These are phyloP conservation scores for Galaxea fascicularis DNA, from an alignment of 92 coral and sea anemone genomes.

Conservation along the genomic window DNA sequence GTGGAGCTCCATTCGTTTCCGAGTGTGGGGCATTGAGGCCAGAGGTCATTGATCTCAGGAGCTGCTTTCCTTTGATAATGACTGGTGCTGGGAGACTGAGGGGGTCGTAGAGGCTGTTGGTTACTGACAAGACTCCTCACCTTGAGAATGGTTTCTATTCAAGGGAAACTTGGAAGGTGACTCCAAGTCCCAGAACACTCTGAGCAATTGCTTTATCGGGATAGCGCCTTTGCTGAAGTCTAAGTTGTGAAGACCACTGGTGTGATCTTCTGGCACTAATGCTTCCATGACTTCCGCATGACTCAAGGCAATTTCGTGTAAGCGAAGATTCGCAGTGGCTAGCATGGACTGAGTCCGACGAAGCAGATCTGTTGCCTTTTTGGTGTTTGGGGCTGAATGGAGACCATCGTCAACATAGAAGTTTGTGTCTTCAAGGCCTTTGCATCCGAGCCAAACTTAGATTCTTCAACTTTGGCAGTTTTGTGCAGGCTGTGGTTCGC, in stretches of 20 bases:
- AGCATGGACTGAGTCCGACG: slow-evolving; percentile 62
- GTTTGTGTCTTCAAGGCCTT: slow-evolving; percentile 43
- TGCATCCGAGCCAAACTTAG: slow-evolving; percentile 54
- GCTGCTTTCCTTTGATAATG: slow-evolving; percentile 58
- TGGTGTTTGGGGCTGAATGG: slow-evolving; percentile 42
- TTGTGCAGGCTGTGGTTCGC: slow-evolving; percentile 60
- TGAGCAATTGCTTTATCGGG: slow-evolving; percentile 67
- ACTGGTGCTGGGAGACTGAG: slow-evolving; percentile 67
- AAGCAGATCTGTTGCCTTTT: slow-evolving; percentile 63
- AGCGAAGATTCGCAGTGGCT: slow-evolving; percentile 70
- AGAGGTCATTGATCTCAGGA: slow-evolving; percentile 56
- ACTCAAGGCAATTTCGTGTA: slow-evolving; percentile 71
- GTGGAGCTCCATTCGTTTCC: slow-evolving; percentile 15
- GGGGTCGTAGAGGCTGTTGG: slow-evolving; percentile 66
- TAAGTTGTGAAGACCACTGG: slow-evolving; percentile 58
- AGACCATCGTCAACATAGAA: slow-evolving; percentile 72
- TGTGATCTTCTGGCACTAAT: slow-evolving; percentile 59
- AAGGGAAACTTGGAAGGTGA: slow-evolving; percentile 44
- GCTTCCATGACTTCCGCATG: slow-evolving; percentile 57
- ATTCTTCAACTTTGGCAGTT: slow-evolving; percentile 56
- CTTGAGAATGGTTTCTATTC: slow-evolving; percentile 61
- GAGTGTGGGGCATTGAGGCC: slow-evolving; percentile 52
- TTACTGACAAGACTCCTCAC: slow-evolving; percentile 63
- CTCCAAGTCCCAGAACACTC: slow-evolving; percentile 66
- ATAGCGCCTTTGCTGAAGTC: slow-evolving; percentile 46